Base-by-base conservation (phyloP, 2,797 vertebrate genomes). In the Cynodonichthys magdalenae region DNA sequence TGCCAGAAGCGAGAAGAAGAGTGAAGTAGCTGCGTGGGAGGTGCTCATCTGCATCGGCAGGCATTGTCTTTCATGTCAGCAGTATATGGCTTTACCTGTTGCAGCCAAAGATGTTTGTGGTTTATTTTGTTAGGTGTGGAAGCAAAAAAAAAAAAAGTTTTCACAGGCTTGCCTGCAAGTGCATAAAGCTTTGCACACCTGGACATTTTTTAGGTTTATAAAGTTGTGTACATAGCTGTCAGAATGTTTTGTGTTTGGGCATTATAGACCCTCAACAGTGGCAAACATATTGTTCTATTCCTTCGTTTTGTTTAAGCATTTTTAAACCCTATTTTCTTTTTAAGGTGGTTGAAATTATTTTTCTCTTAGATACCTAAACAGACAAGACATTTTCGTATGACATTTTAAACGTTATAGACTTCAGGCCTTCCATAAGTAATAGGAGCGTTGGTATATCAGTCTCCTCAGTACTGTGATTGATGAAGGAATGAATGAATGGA, bases 1-100 rank as follows among this genome's bases (percentile, higher is more conserved):
- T 90, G 90, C 89, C 86, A 91, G 82, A 86, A 87, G 89, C 81
- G 88, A 90, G 85, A 90, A 81, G 69, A 75, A 58, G 71, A 86
- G 80, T 79, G 79, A 78, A 71, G 77, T 77, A 69, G 72, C 63
- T 83, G 77, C 59, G 69, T 80, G 79, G 85, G 84, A 84, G 84
- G 83, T 74, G 80, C 74, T 89, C 75, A 84, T 88, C 77, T 85
- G 84, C 84, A 88, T 88, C 42, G 50, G 76, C 66, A 59, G 70
- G 75, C 66, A 63, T 69, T 15, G 53, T 74, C 75, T 79, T 82
- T 74, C 57, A 76, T 80, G 75, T 83, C 72, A 82, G 75, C 65
- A 66, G 56, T 67, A 34, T 76, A 67, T 66, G 74, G 53, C 60
- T 72, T 81, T 83, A 85, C 59, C 61, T 80, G 74, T 80, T 75